Evolutionary conservation across 1,140 invertebrate genomes (phyloP), one percentile per base, ranked within the genome.

Genomic region (Matsumurasca onukii): DNA sequence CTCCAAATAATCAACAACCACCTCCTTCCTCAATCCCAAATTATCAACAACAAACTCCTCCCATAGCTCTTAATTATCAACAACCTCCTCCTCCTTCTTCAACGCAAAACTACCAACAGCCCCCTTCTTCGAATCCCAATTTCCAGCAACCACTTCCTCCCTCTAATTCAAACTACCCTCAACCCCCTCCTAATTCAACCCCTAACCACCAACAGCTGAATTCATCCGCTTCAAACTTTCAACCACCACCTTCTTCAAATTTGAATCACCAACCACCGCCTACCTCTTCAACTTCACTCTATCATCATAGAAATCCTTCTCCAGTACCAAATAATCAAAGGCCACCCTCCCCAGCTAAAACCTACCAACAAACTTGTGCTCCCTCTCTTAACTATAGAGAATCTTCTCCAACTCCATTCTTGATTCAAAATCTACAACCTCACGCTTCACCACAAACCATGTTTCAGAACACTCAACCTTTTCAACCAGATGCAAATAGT

Each of bases 71-170:
- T 12, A 13, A 20, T n/a, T 22, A 3, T 22, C 49, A 20, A 17
- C n/a, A 3, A 5, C 49, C 3, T 3, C n/a, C n/a, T 51, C 49
- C 24, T n/a, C 24, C n/a, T 22, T 22, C n/a, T n/a, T n/a, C n/a
- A 5, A 17, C n/a, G 3, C 5, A 51, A 51, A 20, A 17, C 24
- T 22, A 51, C 5, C 3, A 17, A 20, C n/a, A 20, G n/a, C 49
- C 49, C n/a, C 17, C 17, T 24, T 22, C 12, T 12, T 20, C 57
- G 24, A 24, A 27, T 22, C 49, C 52, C 39, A 66, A 34, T 31
- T 59, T 65, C 22, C 39, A 66, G 12, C 39, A 66, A 15, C 55
- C 66, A 20, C 45, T 70, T 49, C 45, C 30, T 39, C 51, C 66
- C 2, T 20, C 62, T 57, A 69, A 70, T 59, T 5, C 5, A 29